Conservation (phyloP, 2,797 vertebrate genomes). For the Triplophysa bombifrons region DNA sequence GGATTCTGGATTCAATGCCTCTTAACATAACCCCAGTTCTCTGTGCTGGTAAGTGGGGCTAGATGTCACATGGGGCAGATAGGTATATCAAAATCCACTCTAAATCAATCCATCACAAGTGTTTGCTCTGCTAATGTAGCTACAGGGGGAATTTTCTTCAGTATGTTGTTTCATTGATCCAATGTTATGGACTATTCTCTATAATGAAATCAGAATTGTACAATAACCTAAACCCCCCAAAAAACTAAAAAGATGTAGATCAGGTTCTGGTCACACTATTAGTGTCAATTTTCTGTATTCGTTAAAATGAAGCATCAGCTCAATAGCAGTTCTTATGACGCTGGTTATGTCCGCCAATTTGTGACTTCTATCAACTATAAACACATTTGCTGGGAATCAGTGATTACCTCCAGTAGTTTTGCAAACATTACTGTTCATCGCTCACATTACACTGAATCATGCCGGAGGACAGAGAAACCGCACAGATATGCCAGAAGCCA, state of each 20-base stretch:
- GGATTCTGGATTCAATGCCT: slow-evolving; percentile 8
- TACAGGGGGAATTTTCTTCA: background rate
- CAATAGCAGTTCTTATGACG: slow-evolving; percentile 4
- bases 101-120: background rate
- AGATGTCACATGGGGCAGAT: background rate
- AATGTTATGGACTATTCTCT: slow-evolving; percentile 4
- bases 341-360: slow-evolving; percentile 24
- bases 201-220: background rate
- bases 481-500: background rate
- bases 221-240: background rate
- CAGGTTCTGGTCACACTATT: slow-evolving; percentile 9
- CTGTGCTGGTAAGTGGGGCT: background rate
- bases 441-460: background rate
- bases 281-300: slow-evolving; percentile 20
- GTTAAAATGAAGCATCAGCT: background rate
- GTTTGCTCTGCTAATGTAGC: background rate
- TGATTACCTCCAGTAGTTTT: background rate
- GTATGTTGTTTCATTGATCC: background rate
- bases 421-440: background rate
- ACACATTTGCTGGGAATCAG: slow-evolving; percentile 19
- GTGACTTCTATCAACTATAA: slow-evolving; percentile 14
- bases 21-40: slow-evolving; percentile 7
- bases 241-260: slow-evolving; percentile 27
- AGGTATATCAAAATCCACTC: background rate
- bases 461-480: background rate